phyloP scores from a whole-genome alignment of 2,113 vertebrate species.

The Xenopus tropicalis region UCB_Xtro_10.0 CM004452.2:10041501-10042000 shows the following conservation, averaged over 20 bases:
- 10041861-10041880: too few species aligned
- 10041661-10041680: constrained; percentile 50
- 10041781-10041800: too few species aligned
- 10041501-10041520: constrained; percentile 39
- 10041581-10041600: constrained; percentile 65
- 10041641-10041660: constrained; percentile 60
- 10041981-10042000: too few species aligned
- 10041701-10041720: background rate
- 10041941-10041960: too few species aligned
- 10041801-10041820: too few species aligned
- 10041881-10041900: too few species aligned
- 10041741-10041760: background rate
- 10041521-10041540: constrained; percentile 51
- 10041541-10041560: constrained; percentile 53
- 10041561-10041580: constrained; percentile 50
- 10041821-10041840: too few species aligned
- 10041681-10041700: constrained; percentile 34
- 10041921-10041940: too few species aligned
- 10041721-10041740: background rate
- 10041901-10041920: too few species aligned
- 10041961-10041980: too few species aligned
- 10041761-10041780: too few species aligned
- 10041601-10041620: constrained; percentile 58
- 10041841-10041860: too few species aligned
- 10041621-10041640: constrained; percentile 63